These are phyloP conservation scores for Ceyx erithaca DNA, from an alignment of 2,797 vertebrate genomes.

Conservation along the genomic window DNA sequence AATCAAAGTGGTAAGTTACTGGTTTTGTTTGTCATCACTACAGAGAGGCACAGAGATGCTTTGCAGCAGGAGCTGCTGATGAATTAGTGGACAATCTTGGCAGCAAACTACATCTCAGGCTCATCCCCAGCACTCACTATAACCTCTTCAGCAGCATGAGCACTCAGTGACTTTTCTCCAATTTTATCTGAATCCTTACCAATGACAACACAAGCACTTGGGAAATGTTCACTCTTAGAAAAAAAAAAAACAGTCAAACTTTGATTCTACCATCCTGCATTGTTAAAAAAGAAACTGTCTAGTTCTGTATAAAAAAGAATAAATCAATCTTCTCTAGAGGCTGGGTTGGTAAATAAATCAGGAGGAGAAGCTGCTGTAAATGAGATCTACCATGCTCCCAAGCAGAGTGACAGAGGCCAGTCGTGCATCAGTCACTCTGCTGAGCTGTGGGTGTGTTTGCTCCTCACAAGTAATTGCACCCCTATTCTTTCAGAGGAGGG, in stretches of 20 bases:
- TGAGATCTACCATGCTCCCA: neutral
- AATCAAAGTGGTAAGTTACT: neutral
- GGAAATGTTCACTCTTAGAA: neutral
- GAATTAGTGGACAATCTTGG: neutral
- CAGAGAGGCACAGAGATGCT: neutral
- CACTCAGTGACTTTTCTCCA: neutral
- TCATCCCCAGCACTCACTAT: neutral
- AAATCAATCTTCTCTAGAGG: conserved; percentile 12
- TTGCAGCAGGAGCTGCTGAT: neutral
- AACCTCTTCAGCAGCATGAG: neutral
- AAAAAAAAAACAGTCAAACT: neutral
- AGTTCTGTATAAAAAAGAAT: neutral
- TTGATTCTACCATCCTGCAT: neutral
- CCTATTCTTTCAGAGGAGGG: neutral
- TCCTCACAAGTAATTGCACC: conserved; percentile 21
- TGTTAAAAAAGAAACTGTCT: conserved; percentile 16
- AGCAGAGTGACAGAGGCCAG: neutral
- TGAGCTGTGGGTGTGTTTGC: neutral
- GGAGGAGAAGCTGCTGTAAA: conserved; percentile 23
- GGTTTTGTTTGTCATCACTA: neutral
- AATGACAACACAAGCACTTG: neutral
- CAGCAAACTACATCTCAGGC: neutral
- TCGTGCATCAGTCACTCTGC: conserved; percentile 1
- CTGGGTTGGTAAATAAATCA: conserved; percentile 43
- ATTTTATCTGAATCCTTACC: conserved; percentile 4